Conservation (phyloP, 2,797 vertebrate species). For the Gobionotothen gibberifrons region DNA sequence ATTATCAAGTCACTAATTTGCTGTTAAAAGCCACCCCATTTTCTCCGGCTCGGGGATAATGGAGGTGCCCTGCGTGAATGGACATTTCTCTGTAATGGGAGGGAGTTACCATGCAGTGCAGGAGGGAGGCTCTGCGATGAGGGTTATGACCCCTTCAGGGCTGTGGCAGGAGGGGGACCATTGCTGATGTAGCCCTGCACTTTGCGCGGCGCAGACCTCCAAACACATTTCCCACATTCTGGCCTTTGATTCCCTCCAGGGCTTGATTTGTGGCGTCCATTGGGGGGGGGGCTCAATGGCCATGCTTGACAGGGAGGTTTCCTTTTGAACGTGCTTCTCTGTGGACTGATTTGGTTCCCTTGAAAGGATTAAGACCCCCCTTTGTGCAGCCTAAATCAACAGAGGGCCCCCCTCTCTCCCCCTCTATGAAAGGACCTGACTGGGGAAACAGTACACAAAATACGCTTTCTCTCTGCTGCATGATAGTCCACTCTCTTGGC, state of each 20-base stretch:
- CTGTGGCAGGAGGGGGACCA: conserved; percentile 72
- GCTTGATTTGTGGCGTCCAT: conserved; percentile 92
- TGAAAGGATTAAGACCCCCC: conserved; percentile 95
- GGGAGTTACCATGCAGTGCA: conserved; percentile 75
- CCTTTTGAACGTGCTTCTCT: conserved; percentile 88
- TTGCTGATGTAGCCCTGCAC: conserved; percentile 68
- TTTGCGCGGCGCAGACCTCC: conserved; percentile 55
- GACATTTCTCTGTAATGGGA: conserved; percentile 83
- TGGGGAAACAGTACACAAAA: conserved; percentile 93
- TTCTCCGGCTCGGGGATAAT: conserved; percentile 76
- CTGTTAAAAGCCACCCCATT: conserved; percentile 82
- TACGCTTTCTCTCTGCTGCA: conserved; percentile 88
- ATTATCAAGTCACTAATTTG: conserved; percentile 86
- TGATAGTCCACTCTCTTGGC: conserved; percentile 90
- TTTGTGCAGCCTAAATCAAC: conserved; percentile 98
- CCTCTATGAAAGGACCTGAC: conserved; percentile 84
- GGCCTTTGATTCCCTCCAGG: conserved; percentile 91
- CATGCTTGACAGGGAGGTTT: conserved; percentile 90
- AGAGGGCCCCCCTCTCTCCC: conserved; percentile 87
- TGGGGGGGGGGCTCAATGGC: conserved; percentile 88
- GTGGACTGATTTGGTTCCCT: conserved; percentile 92
- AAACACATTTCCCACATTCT: conserved; percentile 90
- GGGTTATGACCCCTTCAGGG: conserved; percentile 78
- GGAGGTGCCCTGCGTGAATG: conserved; percentile 79
- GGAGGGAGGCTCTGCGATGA: conserved; percentile 52